Evolutionary conservation across 2,888 invertebrate genomes (phyloP), one percentile per base, ranked within the genome.

Genomic region (Sussaba pulchella): DNA sequence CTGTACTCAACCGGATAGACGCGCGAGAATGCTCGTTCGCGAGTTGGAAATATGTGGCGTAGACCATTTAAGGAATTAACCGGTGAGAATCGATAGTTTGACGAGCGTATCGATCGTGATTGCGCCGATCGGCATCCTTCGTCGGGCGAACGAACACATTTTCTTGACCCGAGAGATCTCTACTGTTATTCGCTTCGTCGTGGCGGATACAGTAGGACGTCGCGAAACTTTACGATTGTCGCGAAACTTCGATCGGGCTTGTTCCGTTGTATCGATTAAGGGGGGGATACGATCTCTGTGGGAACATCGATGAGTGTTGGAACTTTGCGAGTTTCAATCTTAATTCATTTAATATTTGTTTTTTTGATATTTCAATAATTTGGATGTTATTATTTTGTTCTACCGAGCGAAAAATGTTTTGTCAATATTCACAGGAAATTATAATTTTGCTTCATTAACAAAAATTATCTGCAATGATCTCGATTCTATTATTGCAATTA

Each of bases 61-160:
- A 47, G 24, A 36, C 76, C 67, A 72, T 81, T 81, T 81, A 67
- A 75, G 75, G 75, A 66, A 75, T 75, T 66, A 80, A 80, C 70
- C 71, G 66, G 75, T 66, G 71, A 75, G 66, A 79, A 70, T 79
- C 70, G 74, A 79, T 79, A 66, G 64, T 66, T 66, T 21, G 52
- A 61, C 70, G 70, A 79, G 36, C 61, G 59, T 73, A 63, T 78
- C 73, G 78, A 78, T 69, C 63, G 21, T 21, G 54, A 63, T n/a
- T 17, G 26, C 36, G 43, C 36, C 8, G 47, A 50, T 31, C 54
- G 19, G 24, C 9, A 41, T 19, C 50, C 26, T 31, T 72, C 54
- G 10, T 17, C 21, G 8, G 45, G 31, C 36, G 31, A 26, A 26
- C 10, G 21, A 19, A 36, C 66, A 67, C 61, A 52, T 59, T 36